phyloP scores from a whole-genome alignment of 2,113 vertebrate genomes.

The Australoheros scitulus region DNA sequence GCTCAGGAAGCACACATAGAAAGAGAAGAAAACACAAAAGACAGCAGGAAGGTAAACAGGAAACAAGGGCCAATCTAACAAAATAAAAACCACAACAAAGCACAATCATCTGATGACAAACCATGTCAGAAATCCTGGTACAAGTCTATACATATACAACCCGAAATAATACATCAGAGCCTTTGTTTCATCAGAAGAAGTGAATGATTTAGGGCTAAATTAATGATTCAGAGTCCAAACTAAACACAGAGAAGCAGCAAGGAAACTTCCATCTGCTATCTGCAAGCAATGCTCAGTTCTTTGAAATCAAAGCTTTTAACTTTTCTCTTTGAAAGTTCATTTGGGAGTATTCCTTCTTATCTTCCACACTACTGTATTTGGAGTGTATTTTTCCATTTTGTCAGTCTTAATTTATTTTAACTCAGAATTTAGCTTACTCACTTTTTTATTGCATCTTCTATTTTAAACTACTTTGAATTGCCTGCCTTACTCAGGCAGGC shows the following conservation, averaged over 20 bases:
- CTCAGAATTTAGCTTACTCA: background rate
- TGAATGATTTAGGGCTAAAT: background rate
- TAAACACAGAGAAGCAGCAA: background rate
- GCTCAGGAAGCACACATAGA: background rate
- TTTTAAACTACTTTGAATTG: background rate
- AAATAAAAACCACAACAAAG: background rate
- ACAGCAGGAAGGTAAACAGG: background rate
- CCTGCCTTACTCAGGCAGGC: background rate
- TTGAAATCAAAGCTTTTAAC: background rate
- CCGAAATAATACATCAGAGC: background rate
- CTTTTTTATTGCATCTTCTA: background rate
- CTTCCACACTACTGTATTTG: background rate
- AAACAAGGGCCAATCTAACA: background rate
- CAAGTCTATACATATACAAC: no score
- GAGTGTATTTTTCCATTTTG: background rate
- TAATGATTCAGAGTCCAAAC: background rate
- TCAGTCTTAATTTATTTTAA: background rate
- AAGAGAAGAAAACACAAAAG: background rate
- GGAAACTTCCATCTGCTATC: background rate
- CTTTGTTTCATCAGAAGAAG: background rate
- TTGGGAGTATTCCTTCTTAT: background rate
- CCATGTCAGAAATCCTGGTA: background rate
- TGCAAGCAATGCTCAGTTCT: background rate
- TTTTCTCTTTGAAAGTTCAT: background rate
- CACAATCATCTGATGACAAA: background rate